Percentiles rank a stretch among this genome's conserved stretches.
These are phyloP conservation scores for Actenoides hombroni DNA, from an alignment of 2,113 vertebrate species.

Conservation along the genomic window DNA sequence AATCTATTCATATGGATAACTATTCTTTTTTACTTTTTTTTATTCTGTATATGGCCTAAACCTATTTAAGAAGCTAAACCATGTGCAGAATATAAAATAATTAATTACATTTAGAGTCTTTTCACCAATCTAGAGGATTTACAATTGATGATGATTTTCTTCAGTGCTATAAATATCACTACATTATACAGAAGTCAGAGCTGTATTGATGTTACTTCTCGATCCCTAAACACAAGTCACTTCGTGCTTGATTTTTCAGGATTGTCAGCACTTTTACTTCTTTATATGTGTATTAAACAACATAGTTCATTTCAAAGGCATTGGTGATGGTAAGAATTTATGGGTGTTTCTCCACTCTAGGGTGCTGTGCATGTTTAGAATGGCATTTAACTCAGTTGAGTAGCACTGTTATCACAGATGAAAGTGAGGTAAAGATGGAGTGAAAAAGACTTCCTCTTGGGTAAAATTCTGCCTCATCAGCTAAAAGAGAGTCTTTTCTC, in stretches of 20 bases:
- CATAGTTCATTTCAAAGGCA: rapidly evolving
- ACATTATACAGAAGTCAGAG: not conserved
- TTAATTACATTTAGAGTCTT: not conserved
- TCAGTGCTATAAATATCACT: not conserved
- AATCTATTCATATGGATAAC: not conserved
- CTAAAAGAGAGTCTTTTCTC: not conserved
- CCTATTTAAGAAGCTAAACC: not conserved
- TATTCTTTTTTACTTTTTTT: not conserved
- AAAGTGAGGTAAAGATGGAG: not conserved
- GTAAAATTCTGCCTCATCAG: not conserved
- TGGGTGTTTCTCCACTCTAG: not conserved
- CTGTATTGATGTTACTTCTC: not conserved
- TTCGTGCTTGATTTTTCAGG: not conserved
- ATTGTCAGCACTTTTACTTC: not conserved
- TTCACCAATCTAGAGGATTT: not conserved
- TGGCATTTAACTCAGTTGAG: not conserved
- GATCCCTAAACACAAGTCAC: not conserved
- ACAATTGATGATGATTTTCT: not conserved
- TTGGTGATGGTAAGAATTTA: too few species aligned
- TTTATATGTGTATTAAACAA: not conserved
- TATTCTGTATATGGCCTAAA: not conserved
- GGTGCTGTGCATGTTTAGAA: not conserved
- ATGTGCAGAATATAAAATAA: not conserved
- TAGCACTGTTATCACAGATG: not conserved
- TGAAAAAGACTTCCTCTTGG: not conserved